A percentile compares a stretch with the other conserved stretches of the same genome.
These are phyloP conservation scores for Dendroctonus ponderosae DNA, from an alignment of 1,140 invertebrate genomes.

Conservation along the genomic window DNA sequence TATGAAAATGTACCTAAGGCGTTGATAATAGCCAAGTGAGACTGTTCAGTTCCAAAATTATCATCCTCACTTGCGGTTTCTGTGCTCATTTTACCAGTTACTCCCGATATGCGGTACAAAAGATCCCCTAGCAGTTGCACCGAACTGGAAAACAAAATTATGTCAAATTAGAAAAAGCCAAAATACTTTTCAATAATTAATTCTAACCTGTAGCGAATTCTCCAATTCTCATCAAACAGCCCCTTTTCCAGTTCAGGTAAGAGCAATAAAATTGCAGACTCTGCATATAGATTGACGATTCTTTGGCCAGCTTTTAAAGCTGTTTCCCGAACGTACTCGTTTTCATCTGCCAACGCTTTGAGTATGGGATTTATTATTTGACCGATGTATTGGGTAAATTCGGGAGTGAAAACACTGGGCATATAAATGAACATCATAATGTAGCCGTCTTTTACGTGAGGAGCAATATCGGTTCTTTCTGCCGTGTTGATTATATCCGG, in stretches of 20 bases:
- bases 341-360: constrained; percentile 97
- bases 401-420: constrained; percentile 92
- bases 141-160: constrained; percentile 61
- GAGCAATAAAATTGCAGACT: constrained; percentile 90
- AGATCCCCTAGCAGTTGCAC: constrained; percentile 96
- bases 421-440: constrained; percentile 99
- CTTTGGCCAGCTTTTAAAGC: constrained; percentile 94
- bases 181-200: neutral
- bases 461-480: constrained; percentile 89
- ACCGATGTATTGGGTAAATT: constrained; percentile 95
- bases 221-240: constrained; percentile 96
- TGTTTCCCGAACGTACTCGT: constrained; percentile 97
- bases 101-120: constrained; percentile 94
- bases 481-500: constrained; percentile 97
- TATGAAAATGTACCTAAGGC: constrained; percentile 56
- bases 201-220: constrained; percentile 79
- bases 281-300: constrained; percentile 95
- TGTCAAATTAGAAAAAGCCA: neutral
- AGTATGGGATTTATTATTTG: constrained; percentile 97
- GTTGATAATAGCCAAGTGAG: constrained; percentile 86
- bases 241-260: constrained; percentile 93
- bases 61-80: constrained; percentile 98
- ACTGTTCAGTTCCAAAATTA: constrained; percentile 97
- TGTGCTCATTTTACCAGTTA: constrained; percentile 98
- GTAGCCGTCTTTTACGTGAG: constrained; percentile 98